These are phyloP conservation scores for Phalacrocorax aristotelis DNA, from an alignment of 2,113 vertebrate genomes.

Conservation along the genomic window DNA sequence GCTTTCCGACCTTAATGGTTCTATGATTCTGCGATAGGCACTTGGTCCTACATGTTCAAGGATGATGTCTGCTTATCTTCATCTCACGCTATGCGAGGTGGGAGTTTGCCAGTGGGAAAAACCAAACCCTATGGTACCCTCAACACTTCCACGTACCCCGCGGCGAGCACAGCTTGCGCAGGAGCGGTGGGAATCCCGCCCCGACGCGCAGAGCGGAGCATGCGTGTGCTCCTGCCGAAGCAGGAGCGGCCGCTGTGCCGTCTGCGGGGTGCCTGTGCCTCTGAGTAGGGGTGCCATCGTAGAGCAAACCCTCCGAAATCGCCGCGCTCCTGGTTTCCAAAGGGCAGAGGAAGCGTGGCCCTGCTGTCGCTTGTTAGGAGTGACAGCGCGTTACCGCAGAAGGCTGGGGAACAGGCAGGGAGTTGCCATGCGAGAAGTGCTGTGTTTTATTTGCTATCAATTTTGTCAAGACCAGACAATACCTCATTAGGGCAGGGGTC, in stretches of 20 bases:
- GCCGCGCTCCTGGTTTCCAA: not conserved
- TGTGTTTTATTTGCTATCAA: not conserved
- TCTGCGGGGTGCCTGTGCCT: not conserved
- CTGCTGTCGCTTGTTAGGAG: not conserved
- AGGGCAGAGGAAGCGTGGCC: not conserved
- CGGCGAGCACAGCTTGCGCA: accelerated
- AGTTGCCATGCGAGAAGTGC: not conserved
- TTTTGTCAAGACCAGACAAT: not conserved
- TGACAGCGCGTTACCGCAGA: not conserved
- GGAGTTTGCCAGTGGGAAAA: not conserved
- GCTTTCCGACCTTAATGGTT: too few relatives aligned
- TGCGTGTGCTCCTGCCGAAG: accelerated
- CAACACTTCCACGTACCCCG: accelerated
- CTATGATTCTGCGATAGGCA: too few relatives aligned
- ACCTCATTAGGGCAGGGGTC: not conserved
- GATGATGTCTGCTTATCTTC: accelerated
- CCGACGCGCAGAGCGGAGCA: not conserved
- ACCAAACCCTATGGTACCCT: not conserved
- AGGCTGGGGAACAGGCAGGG: not conserved
- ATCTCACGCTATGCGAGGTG: accelerated
- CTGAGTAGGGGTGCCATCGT: not conserved
- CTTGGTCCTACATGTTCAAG: accelerated
- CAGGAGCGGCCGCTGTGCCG: not conserved
- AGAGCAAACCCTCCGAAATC: not conserved
- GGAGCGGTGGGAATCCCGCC: not conserved